A percentile compares a stretch with the other conserved stretches of the same genome.
Conservation (phyloP, 1,140 invertebrate genomes). For the Chionoecetes opilio region DNA sequence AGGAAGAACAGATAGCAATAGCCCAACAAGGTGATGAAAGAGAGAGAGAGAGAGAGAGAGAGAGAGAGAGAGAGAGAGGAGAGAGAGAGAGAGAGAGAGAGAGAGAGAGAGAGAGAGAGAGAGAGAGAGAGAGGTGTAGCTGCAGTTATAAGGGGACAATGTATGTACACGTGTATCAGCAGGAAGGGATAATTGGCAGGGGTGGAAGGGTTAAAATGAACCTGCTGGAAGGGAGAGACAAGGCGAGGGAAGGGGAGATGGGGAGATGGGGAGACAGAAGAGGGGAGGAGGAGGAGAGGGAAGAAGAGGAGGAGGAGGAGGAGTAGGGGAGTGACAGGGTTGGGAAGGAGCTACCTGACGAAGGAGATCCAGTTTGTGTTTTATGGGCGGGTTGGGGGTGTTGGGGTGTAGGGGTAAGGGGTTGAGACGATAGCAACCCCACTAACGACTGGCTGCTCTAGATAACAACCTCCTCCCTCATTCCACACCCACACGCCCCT, state of each 20-base stretch:
- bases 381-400: not conserved
- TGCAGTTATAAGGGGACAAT: not conserved
- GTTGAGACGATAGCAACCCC: not conserved
- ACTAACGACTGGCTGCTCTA: not conserved
- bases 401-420: not conserved
- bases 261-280: too few species aligned
- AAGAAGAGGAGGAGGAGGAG: not conserved
- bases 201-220: not conserved
- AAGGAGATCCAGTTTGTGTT: not conserved
- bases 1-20: too few species aligned
- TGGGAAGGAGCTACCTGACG: not conserved
- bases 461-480: not conserved
- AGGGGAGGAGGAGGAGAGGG: not conserved
- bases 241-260: not conserved
- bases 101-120: slow-evolving; percentile 37
- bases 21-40: too few species aligned
- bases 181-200: slow-evolving; percentile 5
- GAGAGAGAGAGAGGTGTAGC: not conserved
- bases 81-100: not conserved
- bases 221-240: not conserved
- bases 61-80: not conserved
- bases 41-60: not conserved
- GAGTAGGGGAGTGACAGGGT: not conserved
- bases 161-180: not conserved
- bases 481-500: not conserved